Evolutionary conservation across 2,888 invertebrate genomes (phyloP).

Genomic region (Quadriops clusia): DNA sequence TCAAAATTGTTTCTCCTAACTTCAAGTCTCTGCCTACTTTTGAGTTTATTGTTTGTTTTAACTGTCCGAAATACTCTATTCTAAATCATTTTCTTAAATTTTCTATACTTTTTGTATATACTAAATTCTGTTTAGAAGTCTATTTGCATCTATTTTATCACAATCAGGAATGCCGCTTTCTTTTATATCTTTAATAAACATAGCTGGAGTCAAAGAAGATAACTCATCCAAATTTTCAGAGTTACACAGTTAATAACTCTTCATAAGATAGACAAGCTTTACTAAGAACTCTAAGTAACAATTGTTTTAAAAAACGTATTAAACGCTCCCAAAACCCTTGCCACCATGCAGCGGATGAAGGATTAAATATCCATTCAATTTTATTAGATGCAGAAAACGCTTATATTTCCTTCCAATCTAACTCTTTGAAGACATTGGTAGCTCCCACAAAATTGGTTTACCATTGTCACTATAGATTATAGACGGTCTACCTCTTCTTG

Average conservation of each 20-base stretch:
- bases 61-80: constrained; percentile 1
- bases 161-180: neutral
- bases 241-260: neutral
- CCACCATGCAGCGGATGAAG: constrained; percentile 31
- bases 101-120: neutral
- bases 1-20: too few species aligned
- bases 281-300: constrained; percentile 18
- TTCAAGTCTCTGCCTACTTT: too few species aligned
- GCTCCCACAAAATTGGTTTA: constrained; percentile 29
- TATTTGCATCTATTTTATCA: neutral
- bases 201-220: constrained; percentile 2
- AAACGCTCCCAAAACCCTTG: constrained; percentile 33
- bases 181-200: too few species aligned
- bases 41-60: too few species aligned
- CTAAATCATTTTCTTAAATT: neutral
- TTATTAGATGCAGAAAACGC: constrained; percentile 10
- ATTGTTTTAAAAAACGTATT: constrained; percentile 25
- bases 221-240: constrained; percentile 3
- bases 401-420: constrained; percentile 18
- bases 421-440: constrained; percentile 15
- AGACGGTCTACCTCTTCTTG: constrained; percentile 19
- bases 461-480: constrained; percentile 25
- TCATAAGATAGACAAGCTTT: constrained; percentile 1
- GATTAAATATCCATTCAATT: constrained; percentile 25
- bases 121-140: neutral